Percentiles rank a stretch among this genome's conserved stretches.
phyloP scores from a whole-genome alignment of 2,113 vertebrate genomes.

The Prinia subflava region DNA sequence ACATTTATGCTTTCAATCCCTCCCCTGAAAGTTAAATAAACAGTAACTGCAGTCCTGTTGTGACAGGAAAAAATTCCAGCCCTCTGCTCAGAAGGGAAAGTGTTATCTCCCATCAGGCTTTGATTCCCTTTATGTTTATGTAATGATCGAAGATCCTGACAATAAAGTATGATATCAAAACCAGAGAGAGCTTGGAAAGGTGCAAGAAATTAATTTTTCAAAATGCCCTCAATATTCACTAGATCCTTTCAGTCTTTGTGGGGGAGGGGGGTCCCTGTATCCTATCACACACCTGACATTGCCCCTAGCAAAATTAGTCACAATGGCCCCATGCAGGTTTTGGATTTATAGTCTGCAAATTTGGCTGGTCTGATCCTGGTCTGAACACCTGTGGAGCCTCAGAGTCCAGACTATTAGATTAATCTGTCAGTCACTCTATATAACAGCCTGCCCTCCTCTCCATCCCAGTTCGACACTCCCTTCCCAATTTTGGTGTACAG shows the following conservation, averaged over 20 bases:
- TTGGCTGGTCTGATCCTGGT: background rate
- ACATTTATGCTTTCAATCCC: background rate
- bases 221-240: background rate
- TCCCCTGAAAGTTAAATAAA: constrained; percentile 7
- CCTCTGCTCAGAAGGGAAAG: background rate
- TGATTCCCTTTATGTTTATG: background rate
- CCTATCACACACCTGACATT: background rate
- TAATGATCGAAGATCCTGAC: background rate
- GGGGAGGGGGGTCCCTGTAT: background rate
- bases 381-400: constrained; percentile 59
- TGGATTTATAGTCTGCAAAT: constrained; percentile 60
- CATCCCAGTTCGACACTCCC: constrained; percentile 4
- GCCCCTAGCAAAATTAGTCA: constrained; percentile 45
- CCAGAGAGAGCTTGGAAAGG: background rate
- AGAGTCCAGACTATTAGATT: constrained; percentile 60
- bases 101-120: background rate
- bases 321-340: constrained; percentile 24
- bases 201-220: background rate
- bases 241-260: background rate
- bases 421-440: constrained; percentile 64
- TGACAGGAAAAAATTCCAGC: constrained; percentile 1
- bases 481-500: background rate
- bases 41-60: background rate
- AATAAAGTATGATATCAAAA: constrained; percentile 7
- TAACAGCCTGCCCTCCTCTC: constrained; percentile 56